Evolutionary conservation across 2,888 invertebrate genomes (phyloP).

Genomic region (Tryphoninae sp.): DNA sequence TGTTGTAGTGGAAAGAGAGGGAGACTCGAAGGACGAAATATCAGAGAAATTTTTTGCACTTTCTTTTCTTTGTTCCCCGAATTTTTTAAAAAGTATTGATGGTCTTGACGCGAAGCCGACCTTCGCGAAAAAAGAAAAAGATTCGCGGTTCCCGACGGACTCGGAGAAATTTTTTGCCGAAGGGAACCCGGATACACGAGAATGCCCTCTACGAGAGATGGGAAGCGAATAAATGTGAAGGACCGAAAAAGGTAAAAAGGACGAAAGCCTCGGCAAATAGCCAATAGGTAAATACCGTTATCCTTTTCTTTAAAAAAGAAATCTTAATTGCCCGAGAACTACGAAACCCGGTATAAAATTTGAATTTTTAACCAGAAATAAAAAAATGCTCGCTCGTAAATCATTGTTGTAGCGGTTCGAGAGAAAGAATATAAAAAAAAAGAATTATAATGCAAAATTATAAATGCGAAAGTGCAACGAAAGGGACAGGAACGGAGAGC

Average conservation of each 20-base stretch:
- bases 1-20: neutral
- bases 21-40: neutral
- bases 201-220: neutral
- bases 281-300: neutral
- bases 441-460: slow-evolving; percentile 35
- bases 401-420: neutral
- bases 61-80: neutral
- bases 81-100: slow-evolving; percentile 23
- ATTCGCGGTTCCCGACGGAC: neutral
- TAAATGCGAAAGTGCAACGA: slow-evolving; percentile 7
- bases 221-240: neutral
- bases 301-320: slow-evolving; percentile 13
- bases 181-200: neutral
- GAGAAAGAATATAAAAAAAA: slow-evolving; percentile 5
- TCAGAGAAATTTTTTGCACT: neutral
- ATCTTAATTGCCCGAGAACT: neutral
- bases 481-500: slow-evolving; percentile 33
- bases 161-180: neutral
- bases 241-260: neutral
- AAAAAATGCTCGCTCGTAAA: neutral
- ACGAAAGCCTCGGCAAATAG: slow-evolving; percentile 11
- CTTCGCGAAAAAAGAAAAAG: neutral
- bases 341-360: neutral
- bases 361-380: neutral
- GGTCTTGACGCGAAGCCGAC: neutral